A percentile compares a stretch with the other conserved stretches of the same genome.
phyloP scores from a whole-genome alignment of 2,888 invertebrate species.

The Nycteola revayana region DNA sequence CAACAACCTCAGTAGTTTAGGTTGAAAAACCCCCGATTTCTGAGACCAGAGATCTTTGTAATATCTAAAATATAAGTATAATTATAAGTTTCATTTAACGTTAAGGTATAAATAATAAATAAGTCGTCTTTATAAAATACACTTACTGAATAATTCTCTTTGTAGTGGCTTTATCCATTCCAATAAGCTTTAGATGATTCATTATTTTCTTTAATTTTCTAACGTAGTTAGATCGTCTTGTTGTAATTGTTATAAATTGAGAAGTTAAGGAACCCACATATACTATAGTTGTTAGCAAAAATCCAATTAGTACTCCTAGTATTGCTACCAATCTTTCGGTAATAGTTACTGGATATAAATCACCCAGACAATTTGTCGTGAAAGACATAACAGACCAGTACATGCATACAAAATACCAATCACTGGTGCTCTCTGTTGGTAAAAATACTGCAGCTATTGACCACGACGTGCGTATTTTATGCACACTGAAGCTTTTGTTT shows the following conservation, averaged over 20 bases:
- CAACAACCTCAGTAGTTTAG: conserved; percentile 60
- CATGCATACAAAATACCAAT: conserved; percentile 72
- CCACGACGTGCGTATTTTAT: conserved; percentile 62
- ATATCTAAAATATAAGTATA: conserved; percentile 49
- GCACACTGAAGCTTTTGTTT: conserved; percentile 56
- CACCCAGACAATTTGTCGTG: conserved; percentile 72
- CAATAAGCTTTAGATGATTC: conserved; percentile 66
- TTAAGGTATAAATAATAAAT: conserved; percentile 5
- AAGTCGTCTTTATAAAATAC: no score
- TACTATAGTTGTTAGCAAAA: conserved; percentile 69
- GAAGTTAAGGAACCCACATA: conserved; percentile 78
- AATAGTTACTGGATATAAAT: conserved; percentile 69
- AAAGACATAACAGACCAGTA: conserved; percentile 75
- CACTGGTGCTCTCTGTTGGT: conserved; percentile 59
- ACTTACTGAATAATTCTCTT: conserved; percentile 65
- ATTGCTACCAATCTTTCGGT: conserved; percentile 62
- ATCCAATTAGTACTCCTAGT: conserved; percentile 64
- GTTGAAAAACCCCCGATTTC: conserved; percentile 74
- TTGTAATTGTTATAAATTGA: conserved; percentile 73
- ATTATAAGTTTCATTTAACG: not conserved
- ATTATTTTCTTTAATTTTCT: conserved; percentile 66
- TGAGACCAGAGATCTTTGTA: conserved; percentile 79
- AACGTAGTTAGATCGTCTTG: conserved; percentile 68
- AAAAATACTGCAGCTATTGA: conserved; percentile 56
- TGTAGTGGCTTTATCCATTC: conserved; percentile 63